Evolutionary conservation across 1,140 invertebrate species (phyloP).

Genomic region (Planococcus citri): DNA sequence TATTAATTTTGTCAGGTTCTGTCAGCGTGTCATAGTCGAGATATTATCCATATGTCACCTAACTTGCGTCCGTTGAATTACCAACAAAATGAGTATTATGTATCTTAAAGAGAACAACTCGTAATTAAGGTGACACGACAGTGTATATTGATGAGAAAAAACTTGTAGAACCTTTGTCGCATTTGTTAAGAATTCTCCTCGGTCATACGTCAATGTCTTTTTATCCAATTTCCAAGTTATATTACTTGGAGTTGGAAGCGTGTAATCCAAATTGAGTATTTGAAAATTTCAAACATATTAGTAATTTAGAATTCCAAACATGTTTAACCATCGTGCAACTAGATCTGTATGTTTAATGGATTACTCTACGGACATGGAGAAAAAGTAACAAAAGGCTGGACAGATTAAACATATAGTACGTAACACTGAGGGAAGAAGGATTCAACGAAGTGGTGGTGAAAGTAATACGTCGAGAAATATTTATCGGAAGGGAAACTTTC

Average conservation of each 20-base stretch:
- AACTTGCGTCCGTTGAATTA: neutral
- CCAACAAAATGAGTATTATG: conserved; percentile 9
- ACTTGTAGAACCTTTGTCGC: neutral
- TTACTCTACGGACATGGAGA: neutral
- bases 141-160: neutral
- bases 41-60: conserved; percentile 9
- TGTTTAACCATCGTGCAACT: neutral
- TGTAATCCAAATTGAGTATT: too few relatives aligned
- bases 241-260: neutral
- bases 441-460: neutral
- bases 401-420: conserved; percentile 7
- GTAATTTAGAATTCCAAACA: neutral
- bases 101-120: neutral
- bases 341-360: neutral
- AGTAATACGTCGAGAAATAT: neutral
- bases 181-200: neutral
- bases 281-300: too few relatives aligned
- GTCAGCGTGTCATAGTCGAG: conserved; percentile 7
- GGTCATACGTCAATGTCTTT: conserved; percentile 6
- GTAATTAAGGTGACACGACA: conserved; percentile 13
- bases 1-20: conserved; percentile 18
- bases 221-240: neutral
- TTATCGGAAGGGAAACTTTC: neutral
- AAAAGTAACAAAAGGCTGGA: neutral
- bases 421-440: too few relatives aligned